Percentiles rank a stretch among this genome's conserved stretches.
phyloP scores from a whole-genome alignment of 2,888 invertebrate species.

The Chrysodeixis includens region DNA sequence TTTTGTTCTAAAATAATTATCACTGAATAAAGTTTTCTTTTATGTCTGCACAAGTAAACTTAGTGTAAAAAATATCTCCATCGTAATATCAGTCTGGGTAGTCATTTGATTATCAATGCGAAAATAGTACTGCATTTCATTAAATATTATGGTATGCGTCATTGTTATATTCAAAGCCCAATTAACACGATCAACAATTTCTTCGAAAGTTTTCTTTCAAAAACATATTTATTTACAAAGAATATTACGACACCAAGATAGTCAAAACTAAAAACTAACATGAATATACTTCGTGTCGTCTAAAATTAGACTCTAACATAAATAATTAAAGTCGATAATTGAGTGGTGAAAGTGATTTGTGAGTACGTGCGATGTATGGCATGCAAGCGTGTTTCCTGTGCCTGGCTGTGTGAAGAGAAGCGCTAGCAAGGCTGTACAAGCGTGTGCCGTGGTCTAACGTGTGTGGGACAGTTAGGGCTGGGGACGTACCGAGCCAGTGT shows the following conservation, averaged over 20 bases:
- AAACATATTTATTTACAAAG: constrained; percentile 41
- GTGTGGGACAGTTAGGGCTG: constrained; percentile 18
- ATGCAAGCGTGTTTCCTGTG: constrained; percentile 66
- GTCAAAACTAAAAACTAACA: not conserved
- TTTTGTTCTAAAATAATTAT: too few relatives aligned
- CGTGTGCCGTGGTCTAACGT: constrained; percentile 58
- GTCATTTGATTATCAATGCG: too few relatives aligned
- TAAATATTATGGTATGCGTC: not conserved
- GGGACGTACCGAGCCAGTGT: constrained; percentile 83
- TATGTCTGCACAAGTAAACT: too few relatives aligned
- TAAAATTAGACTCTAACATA: not conserved
- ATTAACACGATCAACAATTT: constrained; percentile 63
- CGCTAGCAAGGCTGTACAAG: constrained; percentile 70
- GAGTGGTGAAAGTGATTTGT: constrained; percentile 39
- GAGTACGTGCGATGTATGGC: constrained; percentile 60
- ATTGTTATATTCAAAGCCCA: constrained; percentile 51
- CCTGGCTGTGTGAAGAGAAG: constrained; percentile 57
- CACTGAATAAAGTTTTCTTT: too few relatives aligned
- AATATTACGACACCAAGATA: constrained; percentile 18
- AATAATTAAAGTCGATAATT: constrained; percentile 23
- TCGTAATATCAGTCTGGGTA: too few relatives aligned
- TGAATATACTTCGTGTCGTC: not conserved
- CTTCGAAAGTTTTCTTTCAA: constrained; percentile 16
- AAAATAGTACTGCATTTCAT: too few relatives aligned
- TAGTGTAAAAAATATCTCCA: too few relatives aligned